Conservation (phyloP, 2,797 vertebrate species). For the Eleutherodactylus coqui region DNA sequence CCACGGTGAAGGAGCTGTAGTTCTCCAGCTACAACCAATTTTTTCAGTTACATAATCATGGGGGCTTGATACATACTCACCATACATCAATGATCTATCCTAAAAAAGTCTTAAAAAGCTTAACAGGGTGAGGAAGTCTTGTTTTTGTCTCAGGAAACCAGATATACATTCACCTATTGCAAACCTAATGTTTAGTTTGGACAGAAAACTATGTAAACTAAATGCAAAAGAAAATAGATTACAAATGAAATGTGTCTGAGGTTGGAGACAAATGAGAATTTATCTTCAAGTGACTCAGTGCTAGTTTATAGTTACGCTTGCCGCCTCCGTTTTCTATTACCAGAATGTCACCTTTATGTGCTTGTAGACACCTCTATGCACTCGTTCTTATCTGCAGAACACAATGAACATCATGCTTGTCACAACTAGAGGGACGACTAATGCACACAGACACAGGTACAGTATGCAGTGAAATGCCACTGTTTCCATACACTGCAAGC, state of each 20-base stretch:
- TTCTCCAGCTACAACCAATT: no score
- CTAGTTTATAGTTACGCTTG: constrained; percentile 30
- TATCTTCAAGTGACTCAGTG: constrained; percentile 28
- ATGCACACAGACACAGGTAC: neutral
- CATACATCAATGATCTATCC: no score
- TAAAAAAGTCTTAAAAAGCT: neutral
- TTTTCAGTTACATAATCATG: no score
- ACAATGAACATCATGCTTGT: constrained; percentile 20
- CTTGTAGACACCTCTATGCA: constrained; percentile 42
- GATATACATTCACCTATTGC: neutral
- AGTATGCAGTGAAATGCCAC: neutral
- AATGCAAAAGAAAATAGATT: constrained; percentile 38
- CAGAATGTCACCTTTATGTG: constrained; percentile 39
- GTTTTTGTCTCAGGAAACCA: neutral
- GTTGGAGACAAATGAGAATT: constrained; percentile 41
- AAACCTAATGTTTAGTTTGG: constrained; percentile 15
- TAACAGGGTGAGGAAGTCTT: neutral
- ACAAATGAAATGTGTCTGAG: constrained; percentile 43
- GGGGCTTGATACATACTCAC: no score
- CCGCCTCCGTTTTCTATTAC: constrained; percentile 48
- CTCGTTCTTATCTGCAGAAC: constrained; percentile 17
- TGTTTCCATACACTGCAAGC: neutral
- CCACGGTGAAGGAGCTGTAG: no score
- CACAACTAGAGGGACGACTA: constrained; percentile 2
- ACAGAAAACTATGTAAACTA: neutral